Conservation (phyloP, 2,113 vertebrate genomes). For the Catagonus wagneri region DNA sequence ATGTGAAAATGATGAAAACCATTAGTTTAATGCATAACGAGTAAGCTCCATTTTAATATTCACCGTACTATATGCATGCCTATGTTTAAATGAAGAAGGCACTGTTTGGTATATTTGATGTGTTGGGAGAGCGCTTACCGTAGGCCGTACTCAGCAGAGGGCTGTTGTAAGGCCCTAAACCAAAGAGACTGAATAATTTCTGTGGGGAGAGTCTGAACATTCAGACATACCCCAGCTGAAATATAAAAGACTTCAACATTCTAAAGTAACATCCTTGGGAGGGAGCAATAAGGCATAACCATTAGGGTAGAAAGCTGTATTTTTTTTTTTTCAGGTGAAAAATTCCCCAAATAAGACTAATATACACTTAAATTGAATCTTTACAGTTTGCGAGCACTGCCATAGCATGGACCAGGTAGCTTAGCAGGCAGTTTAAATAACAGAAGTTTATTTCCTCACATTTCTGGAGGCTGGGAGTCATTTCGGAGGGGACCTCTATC, state of each 20-base stretch:
- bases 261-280: not conserved
- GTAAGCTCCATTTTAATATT: slow-evolving; percentile 11
- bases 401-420: not conserved
- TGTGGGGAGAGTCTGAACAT: not conserved
- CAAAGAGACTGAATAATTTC: not conserved
- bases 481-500: not conserved
- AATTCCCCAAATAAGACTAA: not conserved
- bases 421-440: not conserved
- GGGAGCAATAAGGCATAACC: not conserved
- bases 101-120: not conserved
- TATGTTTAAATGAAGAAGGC: not conserved
- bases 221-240: not conserved
- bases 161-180: not conserved
- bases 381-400: not conserved
- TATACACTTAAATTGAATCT: not conserved
- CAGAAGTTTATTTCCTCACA: not conserved
- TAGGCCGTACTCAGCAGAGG: not conserved
- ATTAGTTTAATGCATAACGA: not conserved
- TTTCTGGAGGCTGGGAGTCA: not conserved
- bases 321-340: not conserved
- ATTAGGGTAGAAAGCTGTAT: not conserved
- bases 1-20: slow-evolving; percentile 15
- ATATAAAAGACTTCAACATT: not conserved
- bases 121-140: not conserved
- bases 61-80: not conserved